These are phyloP conservation scores for Anthoptus insignis DNA, from an alignment of 2,888 invertebrate genomes.

Conservation along the genomic window DNA sequence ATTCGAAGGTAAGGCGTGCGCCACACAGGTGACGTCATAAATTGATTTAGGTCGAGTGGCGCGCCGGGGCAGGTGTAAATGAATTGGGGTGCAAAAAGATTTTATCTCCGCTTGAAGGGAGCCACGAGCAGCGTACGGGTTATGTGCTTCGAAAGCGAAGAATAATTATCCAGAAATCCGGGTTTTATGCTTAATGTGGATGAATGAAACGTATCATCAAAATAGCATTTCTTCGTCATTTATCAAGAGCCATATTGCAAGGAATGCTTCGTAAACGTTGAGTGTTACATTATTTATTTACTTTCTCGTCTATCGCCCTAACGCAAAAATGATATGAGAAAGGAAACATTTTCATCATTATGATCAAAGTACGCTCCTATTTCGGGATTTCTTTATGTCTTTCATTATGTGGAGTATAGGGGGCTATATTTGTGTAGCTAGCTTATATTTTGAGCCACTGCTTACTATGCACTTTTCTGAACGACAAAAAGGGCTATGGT, in stretches of 20 bases:
- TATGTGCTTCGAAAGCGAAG: not conserved
- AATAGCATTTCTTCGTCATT: not conserved
- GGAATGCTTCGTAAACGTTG: constrained; percentile 6
- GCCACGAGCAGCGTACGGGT: constrained; percentile 10
- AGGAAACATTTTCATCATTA: constrained; percentile 14
- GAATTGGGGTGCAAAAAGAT: constrained; percentile 59
- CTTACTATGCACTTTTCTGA: too few relatives aligned
- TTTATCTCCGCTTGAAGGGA: constrained; percentile 37
- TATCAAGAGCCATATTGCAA: constrained; percentile 16
- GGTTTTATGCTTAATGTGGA: not conserved
- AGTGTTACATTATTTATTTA: constrained; percentile 30
- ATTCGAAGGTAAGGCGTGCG: constrained; percentile 24
- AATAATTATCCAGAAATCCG: not conserved
- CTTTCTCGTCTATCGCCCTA: constrained; percentile 21
- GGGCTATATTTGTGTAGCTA: not conserved
- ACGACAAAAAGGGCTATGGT: too few relatives aligned
- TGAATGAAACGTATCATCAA: constrained; percentile 13
- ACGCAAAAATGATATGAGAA: constrained; percentile 8
- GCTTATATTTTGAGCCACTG: too few relatives aligned
- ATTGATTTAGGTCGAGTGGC: constrained; percentile 61
- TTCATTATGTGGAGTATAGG: not conserved
- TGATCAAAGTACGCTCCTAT: constrained; percentile 9
- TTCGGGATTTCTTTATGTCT: not conserved
- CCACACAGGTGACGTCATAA: constrained; percentile 43
- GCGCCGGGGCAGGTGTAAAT: constrained; percentile 59